Percentiles rank a stretch among this genome's conserved stretches.
phyloP scores from a whole-genome alignment of 2,888 invertebrate genomes.

The Rhopalosiphum nymphaeae region DNA sequence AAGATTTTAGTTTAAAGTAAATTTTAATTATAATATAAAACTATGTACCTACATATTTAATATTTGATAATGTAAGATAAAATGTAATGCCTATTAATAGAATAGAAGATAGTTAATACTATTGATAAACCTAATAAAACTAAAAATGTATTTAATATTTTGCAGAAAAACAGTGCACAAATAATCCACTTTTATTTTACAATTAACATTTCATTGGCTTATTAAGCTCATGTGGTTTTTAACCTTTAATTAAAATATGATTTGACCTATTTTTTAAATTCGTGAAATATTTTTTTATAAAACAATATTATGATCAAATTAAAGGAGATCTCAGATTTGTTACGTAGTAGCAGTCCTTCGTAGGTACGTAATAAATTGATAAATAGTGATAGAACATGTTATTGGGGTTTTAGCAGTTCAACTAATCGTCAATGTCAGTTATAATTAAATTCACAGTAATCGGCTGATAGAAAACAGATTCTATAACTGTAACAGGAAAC shows the following conservation, averaged over 20 bases:
- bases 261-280: not conserved
- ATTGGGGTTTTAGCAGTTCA: not conserved
- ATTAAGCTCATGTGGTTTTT: not conserved
- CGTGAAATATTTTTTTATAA: not conserved
- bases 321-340: not conserved
- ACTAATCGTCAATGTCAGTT: slow-evolving; percentile 3
- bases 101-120: not conserved
- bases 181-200: not conserved
- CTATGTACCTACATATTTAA: not conserved
- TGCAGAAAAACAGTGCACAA: not conserved
- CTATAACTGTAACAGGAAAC: not conserved
- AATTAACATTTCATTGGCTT: not conserved
- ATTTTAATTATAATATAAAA: not conserved
- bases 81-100: not conserved
- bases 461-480: not conserved
- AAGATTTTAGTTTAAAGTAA: not conserved
- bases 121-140: not conserved
- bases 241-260: not conserved
- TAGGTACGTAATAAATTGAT: not conserved
- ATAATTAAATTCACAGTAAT: not conserved
- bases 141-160: not conserved
- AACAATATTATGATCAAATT: not conserved
- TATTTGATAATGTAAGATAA: not conserved
- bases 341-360: not conserved
- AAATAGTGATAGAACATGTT: slow-evolving; percentile 1